These are phyloP conservation scores for Atta colombica DNA, from an alignment of 1,140 invertebrate species.

Conservation along the genomic window DNA sequence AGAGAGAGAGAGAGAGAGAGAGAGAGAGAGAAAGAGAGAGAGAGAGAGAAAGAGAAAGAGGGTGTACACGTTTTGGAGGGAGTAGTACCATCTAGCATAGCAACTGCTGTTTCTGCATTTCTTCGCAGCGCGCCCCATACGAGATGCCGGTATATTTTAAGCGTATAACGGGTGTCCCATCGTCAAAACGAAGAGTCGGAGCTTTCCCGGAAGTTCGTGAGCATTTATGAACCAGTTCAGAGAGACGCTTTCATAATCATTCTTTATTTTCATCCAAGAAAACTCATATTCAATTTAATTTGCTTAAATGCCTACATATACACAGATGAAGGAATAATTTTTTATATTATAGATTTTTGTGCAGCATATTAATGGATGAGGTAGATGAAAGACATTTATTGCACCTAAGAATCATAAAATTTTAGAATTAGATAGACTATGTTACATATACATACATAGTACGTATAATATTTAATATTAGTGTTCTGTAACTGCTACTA, in stretches of 20 bases:
- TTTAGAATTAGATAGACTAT: neutral
- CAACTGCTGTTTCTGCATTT: constrained; percentile 87
- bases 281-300: neutral
- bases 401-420: neutral
- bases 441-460: neutral
- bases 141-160: constrained; percentile 81
- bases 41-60: constrained; percentile 53
- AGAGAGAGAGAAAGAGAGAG: neutral
- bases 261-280: neutral
- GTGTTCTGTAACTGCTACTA: neutral
- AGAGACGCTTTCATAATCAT: neutral
- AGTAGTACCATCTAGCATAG: constrained; percentile 85
- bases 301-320: neutral
- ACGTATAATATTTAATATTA: neutral
- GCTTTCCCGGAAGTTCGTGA: constrained; percentile 37
- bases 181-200: constrained; percentile 42
- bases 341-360: neutral
- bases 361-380: neutral
- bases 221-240: constrained; percentile 9
- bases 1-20: neutral
- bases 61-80: constrained; percentile 71
- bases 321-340: neutral
- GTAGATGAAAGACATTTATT: neutral
- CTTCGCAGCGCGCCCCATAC: constrained; percentile 82
- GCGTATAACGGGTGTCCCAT: constrained; percentile 83